Conservation (phyloP, 2,113 vertebrate species). For the Paralichthys olivaceus region DNA sequence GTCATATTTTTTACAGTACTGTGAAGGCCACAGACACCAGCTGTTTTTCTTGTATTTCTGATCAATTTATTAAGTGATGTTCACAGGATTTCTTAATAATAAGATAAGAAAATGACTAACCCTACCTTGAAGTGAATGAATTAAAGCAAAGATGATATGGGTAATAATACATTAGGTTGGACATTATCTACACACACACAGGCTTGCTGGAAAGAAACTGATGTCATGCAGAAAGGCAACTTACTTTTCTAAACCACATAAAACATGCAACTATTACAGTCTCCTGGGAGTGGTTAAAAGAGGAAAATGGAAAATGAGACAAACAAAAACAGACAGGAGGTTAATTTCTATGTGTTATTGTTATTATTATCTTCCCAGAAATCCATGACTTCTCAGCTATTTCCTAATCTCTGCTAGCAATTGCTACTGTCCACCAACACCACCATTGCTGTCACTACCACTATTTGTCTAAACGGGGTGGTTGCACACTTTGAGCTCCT, state of each 20-base stretch:
- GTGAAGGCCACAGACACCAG: too few species aligned
- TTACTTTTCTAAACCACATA: slow-evolving; percentile 16
- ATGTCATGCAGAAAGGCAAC: not conserved
- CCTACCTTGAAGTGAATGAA: not conserved
- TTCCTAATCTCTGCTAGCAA: slow-evolving; percentile 52
- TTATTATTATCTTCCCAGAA: slow-evolving; percentile 54
- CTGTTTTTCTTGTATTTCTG: too few species aligned
- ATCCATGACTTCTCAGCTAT: slow-evolving; percentile 32
- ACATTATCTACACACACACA: slow-evolving; percentile 5
- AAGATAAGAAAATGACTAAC: not conserved
- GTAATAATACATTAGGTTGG: slow-evolving; percentile 10
- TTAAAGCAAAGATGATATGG: not conserved
- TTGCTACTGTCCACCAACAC: slow-evolving; percentile 41
- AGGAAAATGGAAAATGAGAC: slow-evolving; percentile 17
- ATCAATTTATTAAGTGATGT: too few species aligned
- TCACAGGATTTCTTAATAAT: too few species aligned
- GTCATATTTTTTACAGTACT: too few species aligned
- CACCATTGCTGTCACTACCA: slow-evolving; percentile 42
- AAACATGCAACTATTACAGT: slow-evolving; percentile 23
- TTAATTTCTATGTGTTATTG: slow-evolving; percentile 44
- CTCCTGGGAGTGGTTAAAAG: slow-evolving; percentile 19
- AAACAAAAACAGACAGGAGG: slow-evolving; percentile 38
- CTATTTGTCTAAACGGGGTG: slow-evolving; percentile 60
- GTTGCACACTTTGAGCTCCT: slow-evolving; percentile 52
- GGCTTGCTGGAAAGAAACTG: slow-evolving; percentile 17